phyloP scores from a whole-genome alignment of 2,888 invertebrate species.

The Agrochola lychnidis region DNA sequence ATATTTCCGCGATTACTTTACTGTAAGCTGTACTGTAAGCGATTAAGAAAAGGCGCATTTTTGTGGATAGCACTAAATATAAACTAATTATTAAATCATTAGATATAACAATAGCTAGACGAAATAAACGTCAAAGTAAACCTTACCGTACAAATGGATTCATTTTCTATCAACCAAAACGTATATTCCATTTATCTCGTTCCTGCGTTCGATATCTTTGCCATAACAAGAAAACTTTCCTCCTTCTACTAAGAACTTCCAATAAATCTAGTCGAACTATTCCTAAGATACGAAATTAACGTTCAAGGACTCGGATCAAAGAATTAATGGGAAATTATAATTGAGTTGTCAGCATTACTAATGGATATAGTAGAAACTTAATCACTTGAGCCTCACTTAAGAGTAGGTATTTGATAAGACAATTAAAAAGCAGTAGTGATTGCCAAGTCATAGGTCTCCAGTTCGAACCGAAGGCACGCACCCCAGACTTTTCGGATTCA shows the following conservation, averaged over 20 bases:
- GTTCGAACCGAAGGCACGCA: too few relatives aligned
- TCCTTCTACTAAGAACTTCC: constrained; percentile 37
- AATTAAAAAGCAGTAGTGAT: too few relatives aligned
- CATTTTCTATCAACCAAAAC: constrained; percentile 4
- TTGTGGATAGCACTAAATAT: too few relatives aligned
- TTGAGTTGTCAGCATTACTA: not conserved
- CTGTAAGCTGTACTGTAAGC: too few relatives aligned
- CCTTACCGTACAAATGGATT: not conserved
- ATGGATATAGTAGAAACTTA: not conserved
- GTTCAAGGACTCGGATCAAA: constrained; percentile 12
- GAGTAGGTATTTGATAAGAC: too few relatives aligned
- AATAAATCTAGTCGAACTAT: constrained; percentile 49
- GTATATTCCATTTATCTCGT: constrained; percentile 15
- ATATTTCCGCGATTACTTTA: too few relatives aligned
- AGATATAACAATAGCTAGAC: too few relatives aligned
- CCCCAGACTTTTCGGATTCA: too few relatives aligned
- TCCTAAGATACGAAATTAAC: constrained; percentile 32
- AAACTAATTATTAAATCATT: too few relatives aligned
- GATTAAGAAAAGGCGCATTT: too few relatives aligned
- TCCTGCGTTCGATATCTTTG: constrained; percentile 16
- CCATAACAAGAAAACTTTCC: constrained; percentile 58
- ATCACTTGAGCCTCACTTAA: not conserved
- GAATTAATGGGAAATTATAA: not conserved
- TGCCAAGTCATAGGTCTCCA: too few relatives aligned
- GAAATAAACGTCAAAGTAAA: not conserved